Base-by-base conservation (phyloP, 2,888 invertebrate genomes). In the Piscicola geometra region DNA sequence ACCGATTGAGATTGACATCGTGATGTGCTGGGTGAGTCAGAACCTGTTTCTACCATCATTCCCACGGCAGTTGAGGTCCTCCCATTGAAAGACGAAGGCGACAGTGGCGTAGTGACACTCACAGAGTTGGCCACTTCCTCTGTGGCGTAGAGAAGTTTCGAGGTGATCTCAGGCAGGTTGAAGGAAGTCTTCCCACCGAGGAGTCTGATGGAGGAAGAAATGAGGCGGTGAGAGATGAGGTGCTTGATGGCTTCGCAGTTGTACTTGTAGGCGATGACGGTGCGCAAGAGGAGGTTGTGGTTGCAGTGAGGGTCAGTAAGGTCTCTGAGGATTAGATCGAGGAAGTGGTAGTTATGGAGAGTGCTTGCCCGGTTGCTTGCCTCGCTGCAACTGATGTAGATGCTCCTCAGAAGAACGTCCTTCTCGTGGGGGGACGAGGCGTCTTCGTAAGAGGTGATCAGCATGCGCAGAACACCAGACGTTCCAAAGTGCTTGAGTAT, bases 121-220 rank as follows among this genome's bases (percentile, higher is more conserved):
- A 56, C n/a, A 5, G 60, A 56, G 25, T 18, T 56, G 25, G 60
- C 60, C 60, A 56, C 12, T 21, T 56, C 60, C n/a, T 21, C 25
- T 15, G 5, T 5, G 3, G n/a, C 60, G 25, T 56, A 56, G 15
- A 56, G n/a, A 3, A 56, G 60, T 21, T 56, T 56, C 3, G 60
- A 56, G 3, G 60, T 56, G 3, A 56, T 56, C n/a, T 56, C 60
- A 25, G 60, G 60, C 60, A 56, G 25, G 25, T 56, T 56, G 60
- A 56, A 56, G 5, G 60, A 56, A 25, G 60, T 56, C 3, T 21
- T 56, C 21, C 5, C 3, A 25, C n/a, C n/a, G 60, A 56, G 60
- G 3, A 56, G 60, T 21, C n/a, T 56, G n/a, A 56, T 56, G 60
- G 15, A 56, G 3, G 25, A 56, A 5, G 60, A 56, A 25, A 56